These are phyloP conservation scores for Perognathus longimembris DNA, from an alignment of 2,113 vertebrate genomes.

Conservation along the genomic window DNA sequence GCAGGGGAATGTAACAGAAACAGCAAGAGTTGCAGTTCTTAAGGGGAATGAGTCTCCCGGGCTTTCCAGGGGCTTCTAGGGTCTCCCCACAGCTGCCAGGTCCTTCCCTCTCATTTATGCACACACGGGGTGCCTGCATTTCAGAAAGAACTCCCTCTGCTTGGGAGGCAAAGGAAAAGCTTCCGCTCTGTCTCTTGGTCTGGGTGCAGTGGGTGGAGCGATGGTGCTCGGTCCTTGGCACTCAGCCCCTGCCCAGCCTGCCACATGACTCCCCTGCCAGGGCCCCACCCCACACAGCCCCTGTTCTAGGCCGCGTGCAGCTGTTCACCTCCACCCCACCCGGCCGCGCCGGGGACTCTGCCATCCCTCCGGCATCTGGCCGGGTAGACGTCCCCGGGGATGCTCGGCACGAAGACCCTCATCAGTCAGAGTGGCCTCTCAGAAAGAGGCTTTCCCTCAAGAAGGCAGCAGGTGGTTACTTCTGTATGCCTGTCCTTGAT, in stretches of 20 bases:
- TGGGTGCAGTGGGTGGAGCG: background rate
- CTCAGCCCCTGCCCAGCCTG: background rate
- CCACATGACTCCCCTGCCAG: too few relatives aligned
- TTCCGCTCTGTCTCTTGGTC: background rate
- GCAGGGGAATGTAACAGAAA: too few relatives aligned
- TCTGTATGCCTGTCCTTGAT: background rate
- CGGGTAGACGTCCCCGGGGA: too few relatives aligned
- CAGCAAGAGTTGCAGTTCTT: too few relatives aligned
- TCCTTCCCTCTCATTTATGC: background rate
- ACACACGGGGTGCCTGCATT: accelerated
- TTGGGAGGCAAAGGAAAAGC: background rate
- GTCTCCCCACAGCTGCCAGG: background rate
- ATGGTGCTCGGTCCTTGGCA: background rate
- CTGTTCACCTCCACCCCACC: background rate
- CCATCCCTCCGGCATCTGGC: background rate
- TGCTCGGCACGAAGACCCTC: background rate
- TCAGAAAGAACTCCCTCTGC: too few relatives aligned
- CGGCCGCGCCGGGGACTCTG: background rate
- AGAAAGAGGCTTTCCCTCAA: too few relatives aligned
- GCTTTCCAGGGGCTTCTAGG: background rate
- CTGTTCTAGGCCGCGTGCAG: background rate
- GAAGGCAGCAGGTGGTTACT: background rate
- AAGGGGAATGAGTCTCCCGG: too few relatives aligned
- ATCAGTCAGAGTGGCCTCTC: background rate
- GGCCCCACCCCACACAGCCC: background rate